Evolutionary conservation across 2,113 vertebrate species (phyloP), one percentile per base, ranked within the genome.

Genomic region (Cyanistes caeruleus): DNA sequence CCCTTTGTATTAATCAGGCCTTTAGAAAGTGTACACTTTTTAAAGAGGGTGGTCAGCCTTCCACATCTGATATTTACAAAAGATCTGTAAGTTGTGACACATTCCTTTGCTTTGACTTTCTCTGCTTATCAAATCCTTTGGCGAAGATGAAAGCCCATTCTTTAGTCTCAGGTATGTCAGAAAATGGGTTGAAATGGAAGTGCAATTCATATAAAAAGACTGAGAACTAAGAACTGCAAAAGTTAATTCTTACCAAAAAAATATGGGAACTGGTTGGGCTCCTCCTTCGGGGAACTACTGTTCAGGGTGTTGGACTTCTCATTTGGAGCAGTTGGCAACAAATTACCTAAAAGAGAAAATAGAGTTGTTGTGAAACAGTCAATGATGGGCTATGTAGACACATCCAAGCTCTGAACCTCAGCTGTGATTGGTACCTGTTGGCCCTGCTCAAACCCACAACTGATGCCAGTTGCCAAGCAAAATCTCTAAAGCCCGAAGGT

Each of bases 221-320:
- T 1, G 3, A 89, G 15, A 87, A 25, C 9, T 48, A 49, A 69
- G 27, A 76, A 77, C 48, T 15, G 22, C 21, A 55, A 53, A 94
- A 87, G 35, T 6, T 52, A 39, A 82, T 62, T 65, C 96, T 98
- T 96, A 98, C 97, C 95, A 11, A 87, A 93, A 93, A 74, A 67
- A 11, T 67, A 37, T 27, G 88, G 37, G 64, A 70, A 39, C 11
- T 80, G 83, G 27, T 93, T 93, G 33, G 17, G 53, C 24, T 87
- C 51, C 11, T 75, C 33, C 49, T 53, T 80, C 55, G 58, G 11
- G 24, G 81, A 90, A 10, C 65, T 95, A 8, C 78, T 79, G 33
- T 96, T 97, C 24, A 25, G 16, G 56, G 10, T 18, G 48, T 22
- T 41, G 20, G 21, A 23, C 11, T 73, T 59, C 15, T 49, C 56